Evolutionary conservation across 92 coral and sea anemone species (phyloP), one percentile per base, ranked within the genome.

Genomic region (Pocillopora grandis): DNA sequence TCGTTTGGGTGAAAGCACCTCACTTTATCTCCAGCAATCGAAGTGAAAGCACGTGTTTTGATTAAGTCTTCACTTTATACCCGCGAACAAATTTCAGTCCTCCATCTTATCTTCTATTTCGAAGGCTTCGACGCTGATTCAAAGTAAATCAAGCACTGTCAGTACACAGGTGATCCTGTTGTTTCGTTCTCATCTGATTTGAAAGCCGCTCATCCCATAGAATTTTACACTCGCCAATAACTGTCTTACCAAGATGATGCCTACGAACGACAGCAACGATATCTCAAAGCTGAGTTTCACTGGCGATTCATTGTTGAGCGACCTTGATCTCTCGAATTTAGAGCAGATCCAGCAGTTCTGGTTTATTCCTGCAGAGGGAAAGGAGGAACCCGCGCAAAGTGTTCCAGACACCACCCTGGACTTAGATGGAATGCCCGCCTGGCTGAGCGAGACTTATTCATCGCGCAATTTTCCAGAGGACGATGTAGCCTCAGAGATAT

Each of bases 361-460:
- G 80, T 72, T 73, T 3, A 42, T 42, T 11, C 10, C 18, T 12
- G 10, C 80, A 6, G 80, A 62, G 33, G 86, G 21, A 12, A 83
- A 83, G 31, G 74, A 49, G 52, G 86, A 83, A 37, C 33, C 61
- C 3, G 76, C 60, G 9, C 86, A 72, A 49, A 19, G 33, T 17
- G 78, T 74, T 1, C 72, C 80, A 21, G 80, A 73, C 10, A 10
- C 86, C 27, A 65, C 72, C 31, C 86, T 73, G 80, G 80, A 83
- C 72, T 70, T 83, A 10, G 1, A 83, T 35, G 80, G 35, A 27
- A 73, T 83, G 79, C 86, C 86, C 20, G 86, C 65, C 17, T 83
- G 86, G 86, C 23, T 82, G 13, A 82, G 78, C 72, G 86, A 82
- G 65, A 21, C 66, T 18, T 56, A 5, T 10, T 66, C 60, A 16